These are phyloP conservation scores for Busseola fusca DNA, from an alignment of 2,888 invertebrate species.

Conservation along the genomic window DNA sequence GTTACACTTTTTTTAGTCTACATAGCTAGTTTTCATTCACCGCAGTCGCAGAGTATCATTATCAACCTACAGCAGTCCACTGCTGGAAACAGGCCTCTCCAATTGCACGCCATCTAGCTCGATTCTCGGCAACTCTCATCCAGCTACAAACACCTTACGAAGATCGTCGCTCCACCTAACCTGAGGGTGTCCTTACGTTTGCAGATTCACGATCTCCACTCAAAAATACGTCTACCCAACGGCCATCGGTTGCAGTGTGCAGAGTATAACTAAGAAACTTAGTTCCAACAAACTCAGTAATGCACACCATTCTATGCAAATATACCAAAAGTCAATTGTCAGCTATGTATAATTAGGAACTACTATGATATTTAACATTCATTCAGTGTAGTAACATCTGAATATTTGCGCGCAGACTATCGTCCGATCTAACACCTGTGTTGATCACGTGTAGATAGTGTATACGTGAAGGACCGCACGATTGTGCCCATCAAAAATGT, in stretches of 20 bases:
- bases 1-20: neutral
- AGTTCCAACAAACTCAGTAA: neutral
- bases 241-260: neutral
- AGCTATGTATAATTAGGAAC: constrained; percentile 23
- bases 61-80: neutral
- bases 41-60: neutral
- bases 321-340: neutral
- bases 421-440: constrained; percentile 40
- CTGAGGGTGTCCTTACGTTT: neutral
- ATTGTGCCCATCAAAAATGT: constrained; percentile 39
- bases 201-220: neutral
- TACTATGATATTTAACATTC: constrained; percentile 50
- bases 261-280: neutral
- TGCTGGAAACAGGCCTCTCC: neutral
- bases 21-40: neutral
- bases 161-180: neutral
- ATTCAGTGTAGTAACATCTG: constrained; percentile 1
- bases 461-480: constrained; percentile 35
- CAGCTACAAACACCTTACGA: neutral
- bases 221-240: neutral
- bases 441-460: constrained; percentile 38
- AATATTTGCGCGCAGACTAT: constrained; percentile 40
- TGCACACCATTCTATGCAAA: constrained; percentile 3
- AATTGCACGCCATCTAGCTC: neutral
- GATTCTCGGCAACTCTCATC: neutral